phyloP scores from a whole-genome alignment of 1,140 invertebrate species.

The Thaumatotibia leucotreta region DNA sequence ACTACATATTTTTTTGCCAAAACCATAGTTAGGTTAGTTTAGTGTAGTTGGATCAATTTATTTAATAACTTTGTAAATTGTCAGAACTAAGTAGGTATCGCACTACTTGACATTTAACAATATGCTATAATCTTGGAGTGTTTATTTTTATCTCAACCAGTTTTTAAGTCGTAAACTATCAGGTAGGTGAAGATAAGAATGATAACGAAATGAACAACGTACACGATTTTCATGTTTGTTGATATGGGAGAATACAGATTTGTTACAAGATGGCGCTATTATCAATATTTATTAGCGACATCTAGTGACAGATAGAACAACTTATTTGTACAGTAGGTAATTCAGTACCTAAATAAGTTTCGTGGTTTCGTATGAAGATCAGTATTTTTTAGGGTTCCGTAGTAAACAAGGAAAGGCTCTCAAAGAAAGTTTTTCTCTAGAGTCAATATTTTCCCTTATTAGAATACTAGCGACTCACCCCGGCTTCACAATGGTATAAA shows the following conservation, averaged over 20 bases:
- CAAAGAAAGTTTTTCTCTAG: too few species aligned
- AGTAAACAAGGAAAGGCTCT: too few species aligned
- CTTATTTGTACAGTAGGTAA: too few species aligned
- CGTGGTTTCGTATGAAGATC: too few species aligned
- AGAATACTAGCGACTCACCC: too few species aligned
- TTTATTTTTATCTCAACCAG: neutral
- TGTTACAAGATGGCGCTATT: neutral
- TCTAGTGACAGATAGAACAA: neutral
- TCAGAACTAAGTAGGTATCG: neutral
- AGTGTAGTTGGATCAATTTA: too few species aligned
- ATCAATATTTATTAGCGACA: neutral
- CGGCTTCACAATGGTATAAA: too few species aligned
- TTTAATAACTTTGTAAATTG: neutral
- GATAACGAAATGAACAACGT: neutral
- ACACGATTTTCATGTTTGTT: neutral
- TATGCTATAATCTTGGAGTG: neutral
- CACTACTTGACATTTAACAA: neutral
- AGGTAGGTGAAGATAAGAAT: neutral
- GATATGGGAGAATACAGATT: neutral
- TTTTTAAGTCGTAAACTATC: neutral
- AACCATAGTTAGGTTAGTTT: slow-evolving; percentile 36
- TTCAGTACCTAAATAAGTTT: too few species aligned
- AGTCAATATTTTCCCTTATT: too few species aligned
- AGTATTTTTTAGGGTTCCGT: too few species aligned
- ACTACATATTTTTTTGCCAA: slow-evolving; percentile 65